Conservation (phyloP, 2,888 invertebrate species). For the Athripsodes cinereus region DNA sequence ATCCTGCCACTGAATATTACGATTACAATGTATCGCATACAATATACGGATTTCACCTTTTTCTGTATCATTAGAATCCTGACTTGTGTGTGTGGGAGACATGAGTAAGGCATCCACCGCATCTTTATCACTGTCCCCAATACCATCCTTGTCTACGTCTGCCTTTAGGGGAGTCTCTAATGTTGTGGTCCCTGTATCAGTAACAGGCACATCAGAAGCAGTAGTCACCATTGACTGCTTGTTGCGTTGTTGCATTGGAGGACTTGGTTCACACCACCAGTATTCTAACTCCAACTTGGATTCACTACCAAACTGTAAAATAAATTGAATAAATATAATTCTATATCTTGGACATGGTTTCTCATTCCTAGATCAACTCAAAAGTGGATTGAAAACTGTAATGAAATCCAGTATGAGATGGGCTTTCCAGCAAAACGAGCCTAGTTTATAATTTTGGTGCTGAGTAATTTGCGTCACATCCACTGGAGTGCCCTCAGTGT, state of each 20-base stretch:
- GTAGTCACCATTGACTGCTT: slow-evolving; percentile 16
- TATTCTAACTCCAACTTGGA: slow-evolving; percentile 73
- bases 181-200: slow-evolving; percentile 17
- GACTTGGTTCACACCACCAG: slow-evolving; percentile 62
- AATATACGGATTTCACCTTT: slow-evolving; percentile 38
- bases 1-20: not conserved
- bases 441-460: no score
- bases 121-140: slow-evolving; percentile 31
- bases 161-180: slow-evolving; percentile 4
- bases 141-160: slow-evolving; percentile 29
- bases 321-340: not conserved
- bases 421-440: no score
- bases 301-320: slow-evolving; percentile 61
- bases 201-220: not conserved
- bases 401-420: no score
- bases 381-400: no score
- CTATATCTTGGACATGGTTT: no score
- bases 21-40: no score
- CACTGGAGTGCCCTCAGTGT: no score
- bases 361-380: no score
- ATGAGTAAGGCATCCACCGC: slow-evolving; percentile 35
- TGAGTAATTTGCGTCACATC: no score
- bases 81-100: slow-evolving; percentile 42
- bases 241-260: slow-evolving; percentile 31
- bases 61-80: slow-evolving; percentile 48